Evolutionary conservation across 2,888 invertebrate species (phyloP).

Genomic region (Belgica antarctica): DNA sequence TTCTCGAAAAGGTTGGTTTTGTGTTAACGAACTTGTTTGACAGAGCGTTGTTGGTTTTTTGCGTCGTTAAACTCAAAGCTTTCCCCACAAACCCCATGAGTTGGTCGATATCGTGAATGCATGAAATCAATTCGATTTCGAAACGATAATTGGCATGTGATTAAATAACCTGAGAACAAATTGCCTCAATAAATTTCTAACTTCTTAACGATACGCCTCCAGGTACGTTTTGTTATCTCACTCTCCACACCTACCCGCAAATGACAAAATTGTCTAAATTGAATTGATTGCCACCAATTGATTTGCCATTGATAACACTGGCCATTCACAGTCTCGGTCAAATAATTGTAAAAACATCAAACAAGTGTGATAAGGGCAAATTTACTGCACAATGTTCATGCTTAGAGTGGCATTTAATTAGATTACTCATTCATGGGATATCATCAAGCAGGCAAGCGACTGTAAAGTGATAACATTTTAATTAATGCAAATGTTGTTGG

Average conservation of each 20-base stretch:
- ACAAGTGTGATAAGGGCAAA: not conserved
- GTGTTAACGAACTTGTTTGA: too few relatives aligned
- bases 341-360: not conserved
- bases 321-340: not conserved
- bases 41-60: too few relatives aligned
- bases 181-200: slow-evolving; percentile 1
- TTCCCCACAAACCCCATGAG: too few relatives aligned
- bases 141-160: slow-evolving; percentile 11
- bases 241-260: not conserved
- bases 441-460: too few relatives aligned
- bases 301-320: not conserved
- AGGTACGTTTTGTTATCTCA: not conserved
- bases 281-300: not conserved
- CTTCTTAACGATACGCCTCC: not conserved
- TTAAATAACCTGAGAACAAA: not conserved
- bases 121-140: not conserved
- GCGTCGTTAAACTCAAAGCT: too few relatives aligned
- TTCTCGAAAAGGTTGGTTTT: too few relatives aligned
- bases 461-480: slow-evolving; percentile 20
- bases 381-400: slow-evolving; percentile 8
- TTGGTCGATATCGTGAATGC: not conserved
- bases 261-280: not conserved
- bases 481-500: not conserved
- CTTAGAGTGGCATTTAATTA: not conserved
- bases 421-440: not conserved